Conservation (phyloP, 1,140 invertebrate species). For the Heliconius congener region DNA sequence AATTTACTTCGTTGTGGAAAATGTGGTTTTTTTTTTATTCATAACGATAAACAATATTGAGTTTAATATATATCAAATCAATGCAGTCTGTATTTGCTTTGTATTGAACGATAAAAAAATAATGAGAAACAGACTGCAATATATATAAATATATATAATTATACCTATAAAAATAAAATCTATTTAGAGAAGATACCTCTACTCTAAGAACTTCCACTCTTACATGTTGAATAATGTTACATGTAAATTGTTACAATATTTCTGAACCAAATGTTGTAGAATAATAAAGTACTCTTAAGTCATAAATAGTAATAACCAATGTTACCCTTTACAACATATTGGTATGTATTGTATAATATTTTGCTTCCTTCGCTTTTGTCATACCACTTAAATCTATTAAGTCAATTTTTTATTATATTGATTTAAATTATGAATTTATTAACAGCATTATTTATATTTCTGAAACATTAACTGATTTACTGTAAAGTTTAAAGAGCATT, state of each 20-base stretch:
- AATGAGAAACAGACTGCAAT: conserved; percentile 13
- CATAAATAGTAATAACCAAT: neutral
- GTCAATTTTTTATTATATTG: neutral
- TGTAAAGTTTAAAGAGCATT: neutral
- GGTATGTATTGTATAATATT: neutral
- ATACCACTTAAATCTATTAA: neutral
- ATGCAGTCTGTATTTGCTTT: neutral
- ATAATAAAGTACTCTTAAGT: conserved; percentile 4
- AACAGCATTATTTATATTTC: neutral
- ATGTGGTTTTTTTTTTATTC: neutral
- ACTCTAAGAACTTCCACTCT: neutral
- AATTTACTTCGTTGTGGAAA: too few species aligned
- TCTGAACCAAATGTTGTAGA: conserved; percentile 31
- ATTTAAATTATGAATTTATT: neutral
- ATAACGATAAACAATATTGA: too few species aligned
- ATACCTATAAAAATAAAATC: neutral
- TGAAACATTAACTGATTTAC: neutral
- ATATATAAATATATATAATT: neutral
- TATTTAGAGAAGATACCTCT: neutral
- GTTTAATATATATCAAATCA: neutral
- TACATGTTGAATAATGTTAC: conserved; percentile 5
- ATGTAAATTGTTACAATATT: conserved; percentile 27
- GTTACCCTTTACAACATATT: neutral
- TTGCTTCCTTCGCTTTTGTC: neutral
- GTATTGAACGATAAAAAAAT: neutral